Conservation (phyloP, 1,140 invertebrate species). For the Goniozus legneri region DNA sequence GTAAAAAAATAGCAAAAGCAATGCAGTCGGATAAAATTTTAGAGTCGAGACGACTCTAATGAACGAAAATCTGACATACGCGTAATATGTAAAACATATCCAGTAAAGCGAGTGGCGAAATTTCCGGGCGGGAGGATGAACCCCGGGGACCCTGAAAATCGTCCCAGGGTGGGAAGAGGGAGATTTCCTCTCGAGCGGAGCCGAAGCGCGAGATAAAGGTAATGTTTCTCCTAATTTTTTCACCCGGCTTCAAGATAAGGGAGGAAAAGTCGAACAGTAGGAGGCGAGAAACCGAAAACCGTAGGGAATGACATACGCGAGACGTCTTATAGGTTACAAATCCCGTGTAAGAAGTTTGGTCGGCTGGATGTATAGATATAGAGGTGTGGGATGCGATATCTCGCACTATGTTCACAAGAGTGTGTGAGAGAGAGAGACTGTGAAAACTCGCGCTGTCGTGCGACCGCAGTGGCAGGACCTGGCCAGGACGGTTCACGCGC, state of each 20-base stretch:
- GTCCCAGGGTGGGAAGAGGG: no score
- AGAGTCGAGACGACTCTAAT: no score
- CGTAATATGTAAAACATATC: conserved; percentile 1
- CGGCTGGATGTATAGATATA: no score
- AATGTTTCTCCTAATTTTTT: conserved; percentile 43
- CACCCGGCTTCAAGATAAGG: conserved; percentile 18
- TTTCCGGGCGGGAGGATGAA: neutral
- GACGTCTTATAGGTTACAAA: conserved; percentile 27
- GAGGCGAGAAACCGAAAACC: no score
- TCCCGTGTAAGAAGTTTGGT: neutral
- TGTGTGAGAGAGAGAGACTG: no score
- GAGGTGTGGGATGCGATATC: no score
- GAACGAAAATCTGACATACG: conserved; percentile 8
- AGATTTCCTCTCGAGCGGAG: conserved; percentile 27
- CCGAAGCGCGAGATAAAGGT: conserved; percentile 25
- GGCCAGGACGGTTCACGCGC: conserved; percentile 11
- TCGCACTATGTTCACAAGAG: no score
- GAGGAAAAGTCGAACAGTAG: conserved; percentile 33
- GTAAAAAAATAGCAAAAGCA: no score
- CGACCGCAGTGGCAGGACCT: neutral
- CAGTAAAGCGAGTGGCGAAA: neutral
- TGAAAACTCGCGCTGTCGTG: neutral
- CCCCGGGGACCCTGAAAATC: no score
- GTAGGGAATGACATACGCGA: conserved; percentile 40
- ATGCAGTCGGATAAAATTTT: no score